Evolutionary conservation across 2,797 vertebrate species (phyloP), one percentile per base, ranked within the genome.

Genomic region (Pogoniulus pusillus): DNA sequence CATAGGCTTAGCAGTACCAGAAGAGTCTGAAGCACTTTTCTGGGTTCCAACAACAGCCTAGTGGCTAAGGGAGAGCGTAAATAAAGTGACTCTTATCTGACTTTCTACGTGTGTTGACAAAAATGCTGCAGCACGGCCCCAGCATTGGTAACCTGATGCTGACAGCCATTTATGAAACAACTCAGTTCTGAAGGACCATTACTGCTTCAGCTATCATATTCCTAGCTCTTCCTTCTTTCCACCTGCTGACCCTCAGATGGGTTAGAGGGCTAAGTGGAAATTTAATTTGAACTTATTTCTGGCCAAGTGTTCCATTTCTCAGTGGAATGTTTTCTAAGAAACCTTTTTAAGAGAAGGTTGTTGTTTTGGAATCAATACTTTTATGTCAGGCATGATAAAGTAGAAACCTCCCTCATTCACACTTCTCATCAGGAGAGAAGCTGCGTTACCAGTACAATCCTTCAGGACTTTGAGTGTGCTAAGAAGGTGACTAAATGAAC

Each of bases 331-430:
- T 69, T 72, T 83, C 53, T 66, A 87, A 89, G 37, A 91, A 93
- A 78, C 10, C 13, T 80, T 72, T 91, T 72, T 37, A 85, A 80
- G 39, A 14, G 26, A 72, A 63, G 39, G 89, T 7, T 55, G 69
- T 62, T 91, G 79, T 23, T 89, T 90, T 66, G 71, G 41, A 93
- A 91, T 86, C 90, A 74, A 17, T 84, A 86, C 72, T 91, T 93
- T 85, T 73, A 78, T 65, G 66, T 84, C 74, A 84, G 30, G 49
- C 12, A n/a, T 12, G 35, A 75, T 53, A 72, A 83, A 75, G 83
- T 0, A 79, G 39, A 84, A 83, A 88, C 55, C 22, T 39, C 49
- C 23, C 51, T 70, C 34, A 39, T 51, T 70, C 34, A 43, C 62
- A 82, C 20, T 72, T 78, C 65, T 80, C n/a, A 74, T 34, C 70